A percentile compares a stretch with the other conserved stretches of the same genome.
These are phyloP conservation scores for Ceratothoa steindachneri DNA, from an alignment of 2,888 invertebrate species.

Conservation along the genomic window DNA sequence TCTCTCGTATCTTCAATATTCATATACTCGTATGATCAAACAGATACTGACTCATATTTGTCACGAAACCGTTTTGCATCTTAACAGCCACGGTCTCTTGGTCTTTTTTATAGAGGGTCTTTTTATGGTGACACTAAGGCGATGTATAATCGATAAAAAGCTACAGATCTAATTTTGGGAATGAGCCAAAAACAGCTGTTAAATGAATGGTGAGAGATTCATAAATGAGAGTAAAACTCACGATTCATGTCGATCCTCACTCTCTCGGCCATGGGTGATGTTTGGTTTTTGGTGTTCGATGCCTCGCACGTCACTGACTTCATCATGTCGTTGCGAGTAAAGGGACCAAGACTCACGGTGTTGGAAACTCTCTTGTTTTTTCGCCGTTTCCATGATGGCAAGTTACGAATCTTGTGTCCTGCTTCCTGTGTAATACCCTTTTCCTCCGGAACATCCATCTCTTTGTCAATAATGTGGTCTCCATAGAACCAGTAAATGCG, in stretches of 20 bases:
- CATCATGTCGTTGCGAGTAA: slow-evolving; percentile 40
- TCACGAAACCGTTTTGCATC: no score
- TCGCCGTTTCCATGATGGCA: background rate
- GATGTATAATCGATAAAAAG: no score
- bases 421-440: background rate
- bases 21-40: no score
- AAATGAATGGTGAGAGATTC: no score
- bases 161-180: no score
- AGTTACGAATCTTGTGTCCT: background rate
- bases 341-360: slow-evolving; percentile 34
- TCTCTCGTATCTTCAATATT: no score
- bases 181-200: no score
- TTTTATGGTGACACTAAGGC: no score
- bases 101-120: no score
- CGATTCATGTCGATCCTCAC: slow-evolving; percentile 46
- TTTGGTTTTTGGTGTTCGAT: slow-evolving; percentile 42
- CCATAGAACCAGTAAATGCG: slow-evolving; percentile 23
- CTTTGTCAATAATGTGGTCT: slow-evolving; percentile 28
- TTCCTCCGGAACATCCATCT: slow-evolving; percentile 26
- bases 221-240: slow-evolving; percentile 21
- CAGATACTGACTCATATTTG: no score
- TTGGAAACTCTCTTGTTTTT: slow-evolving; percentile 19
- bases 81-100: no score
- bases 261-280: slow-evolving; percentile 31
- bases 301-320: slow-evolving; percentile 40